Evolutionary conservation across 2,113 vertebrate genomes (phyloP).

Genomic region (Megaceryle maxima): DNA sequence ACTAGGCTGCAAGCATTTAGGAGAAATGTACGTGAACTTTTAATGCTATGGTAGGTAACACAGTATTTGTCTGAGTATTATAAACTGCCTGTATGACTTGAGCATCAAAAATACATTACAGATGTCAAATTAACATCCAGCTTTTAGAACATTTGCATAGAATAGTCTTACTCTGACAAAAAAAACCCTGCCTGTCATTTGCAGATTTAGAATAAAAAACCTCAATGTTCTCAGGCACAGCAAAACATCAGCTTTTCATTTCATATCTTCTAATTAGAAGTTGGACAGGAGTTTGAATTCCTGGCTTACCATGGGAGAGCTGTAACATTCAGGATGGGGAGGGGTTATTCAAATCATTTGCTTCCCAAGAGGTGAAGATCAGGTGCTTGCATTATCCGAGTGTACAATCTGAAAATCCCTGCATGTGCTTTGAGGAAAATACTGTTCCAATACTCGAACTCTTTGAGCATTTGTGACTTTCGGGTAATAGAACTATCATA

Average conservation of each 20-base stretch:
- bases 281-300: not conserved
- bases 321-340: not conserved
- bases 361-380: not conserved
- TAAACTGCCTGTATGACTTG: not conserved
- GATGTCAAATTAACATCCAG: conserved; percentile 59
- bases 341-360: not conserved
- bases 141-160: conserved; percentile 30
- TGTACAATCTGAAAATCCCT: not conserved
- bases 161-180: conserved; percentile 11
- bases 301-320: not conserved
- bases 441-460: not conserved
- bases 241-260: conserved; percentile 28
- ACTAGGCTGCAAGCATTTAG: not conserved
- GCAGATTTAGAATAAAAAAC: conserved; percentile 20
- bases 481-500: rapidly evolving
- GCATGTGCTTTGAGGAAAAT: not conserved
- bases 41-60: not conserved
- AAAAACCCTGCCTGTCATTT: conserved; percentile 26
- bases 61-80: conserved; percentile 42
- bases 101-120: conserved; percentile 45
- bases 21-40: conserved; percentile 34
- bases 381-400: not conserved
- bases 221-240: not conserved
- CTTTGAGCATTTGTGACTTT: not conserved
- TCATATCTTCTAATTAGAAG: conserved; percentile 47